Evolutionary conservation across 2,113 vertebrate species (phyloP).

Genomic region (Elephantulus edwardii): DNA sequence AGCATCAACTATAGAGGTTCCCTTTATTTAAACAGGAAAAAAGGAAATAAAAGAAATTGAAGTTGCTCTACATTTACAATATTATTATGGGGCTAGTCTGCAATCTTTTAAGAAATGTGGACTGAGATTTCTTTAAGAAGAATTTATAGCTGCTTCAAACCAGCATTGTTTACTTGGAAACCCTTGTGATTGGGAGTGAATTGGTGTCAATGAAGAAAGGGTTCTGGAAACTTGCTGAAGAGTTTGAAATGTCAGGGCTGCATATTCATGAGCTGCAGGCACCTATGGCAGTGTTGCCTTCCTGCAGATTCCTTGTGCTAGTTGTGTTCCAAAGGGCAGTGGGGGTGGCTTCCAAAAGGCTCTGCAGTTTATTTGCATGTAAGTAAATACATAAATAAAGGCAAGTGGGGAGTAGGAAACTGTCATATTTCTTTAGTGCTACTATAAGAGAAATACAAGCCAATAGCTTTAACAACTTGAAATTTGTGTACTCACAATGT

Average conservation of each 20-base stretch:
- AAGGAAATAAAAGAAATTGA: background rate
- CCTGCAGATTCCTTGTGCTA: slow-evolving; percentile 4
- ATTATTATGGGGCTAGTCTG: slow-evolving; percentile 16
- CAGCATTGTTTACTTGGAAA: slow-evolving; percentile 52
- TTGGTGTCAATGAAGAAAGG: slow-evolving; percentile 57
- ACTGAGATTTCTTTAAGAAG: background rate
- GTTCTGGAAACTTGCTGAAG: slow-evolving; percentile 55
- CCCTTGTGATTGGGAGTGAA: slow-evolving; percentile 53
- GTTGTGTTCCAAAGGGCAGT: background rate
- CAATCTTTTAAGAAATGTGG: slow-evolving; percentile 15
- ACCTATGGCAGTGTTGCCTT: slow-evolving; percentile 47
- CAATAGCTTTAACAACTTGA: background rate
- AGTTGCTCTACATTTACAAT: slow-evolving; percentile 27
- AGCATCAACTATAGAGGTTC: slow-evolving; percentile 74
- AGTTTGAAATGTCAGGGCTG: slow-evolving; percentile 65
- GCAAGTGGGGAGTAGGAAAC: background rate
- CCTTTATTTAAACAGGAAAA: background rate
- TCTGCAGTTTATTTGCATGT: slow-evolving; percentile 37
- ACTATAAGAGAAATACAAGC: background rate
- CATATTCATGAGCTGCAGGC: slow-evolving; percentile 63
- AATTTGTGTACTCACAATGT: background rate
- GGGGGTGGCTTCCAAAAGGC: slow-evolving; percentile 35
- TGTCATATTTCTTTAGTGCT: background rate
- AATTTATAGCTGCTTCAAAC: background rate
- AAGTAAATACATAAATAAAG: slow-evolving; percentile 9